A percentile compares a stretch with the other conserved stretches of the same genome.
Evolutionary conservation across 2,113 vertebrate species (phyloP).

Genomic region (Tamias sibiricus): DNA sequence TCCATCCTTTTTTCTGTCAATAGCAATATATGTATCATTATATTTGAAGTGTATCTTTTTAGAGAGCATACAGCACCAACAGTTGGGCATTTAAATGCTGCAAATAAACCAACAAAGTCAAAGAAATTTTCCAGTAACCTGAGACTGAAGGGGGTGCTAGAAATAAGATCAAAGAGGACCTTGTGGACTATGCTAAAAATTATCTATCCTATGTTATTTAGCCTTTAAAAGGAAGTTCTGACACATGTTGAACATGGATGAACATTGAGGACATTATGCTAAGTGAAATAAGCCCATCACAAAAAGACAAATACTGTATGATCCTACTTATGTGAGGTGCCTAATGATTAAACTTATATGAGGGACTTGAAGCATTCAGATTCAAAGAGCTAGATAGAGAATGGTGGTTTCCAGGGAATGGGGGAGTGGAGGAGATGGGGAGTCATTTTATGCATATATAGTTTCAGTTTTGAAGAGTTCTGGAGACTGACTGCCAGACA

Average conservation of each 20-base stretch:
- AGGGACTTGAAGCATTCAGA: not conserved
- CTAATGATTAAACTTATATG: not conserved
- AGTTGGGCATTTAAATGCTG: too few species aligned
- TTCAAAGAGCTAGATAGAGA: not conserved
- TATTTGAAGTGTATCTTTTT: not conserved
- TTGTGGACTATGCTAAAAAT: not conserved
- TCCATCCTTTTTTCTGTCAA: not conserved
- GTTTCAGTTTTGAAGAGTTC: not conserved
- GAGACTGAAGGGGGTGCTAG: not conserved
- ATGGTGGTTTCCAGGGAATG: not conserved
- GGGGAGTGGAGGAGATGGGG: too few species aligned
- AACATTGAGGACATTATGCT: not conserved
- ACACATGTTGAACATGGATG: not conserved
- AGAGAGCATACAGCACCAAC: not conserved
- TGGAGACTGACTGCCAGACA: not conserved
- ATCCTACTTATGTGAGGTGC: too few species aligned
- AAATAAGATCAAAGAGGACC: not conserved
- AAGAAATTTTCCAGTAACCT: not conserved
- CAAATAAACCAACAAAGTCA: not conserved
- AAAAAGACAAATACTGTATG: too few species aligned
- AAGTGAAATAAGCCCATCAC: not conserved
- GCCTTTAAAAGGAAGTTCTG: not conserved
- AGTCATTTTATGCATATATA: not conserved
- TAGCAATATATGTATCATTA: not conserved
- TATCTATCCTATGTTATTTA: not conserved